These are phyloP conservation scores for Hippocampus kuda DNA, from an alignment of 2,797 vertebrate genomes.

Conservation along the genomic window DNA sequence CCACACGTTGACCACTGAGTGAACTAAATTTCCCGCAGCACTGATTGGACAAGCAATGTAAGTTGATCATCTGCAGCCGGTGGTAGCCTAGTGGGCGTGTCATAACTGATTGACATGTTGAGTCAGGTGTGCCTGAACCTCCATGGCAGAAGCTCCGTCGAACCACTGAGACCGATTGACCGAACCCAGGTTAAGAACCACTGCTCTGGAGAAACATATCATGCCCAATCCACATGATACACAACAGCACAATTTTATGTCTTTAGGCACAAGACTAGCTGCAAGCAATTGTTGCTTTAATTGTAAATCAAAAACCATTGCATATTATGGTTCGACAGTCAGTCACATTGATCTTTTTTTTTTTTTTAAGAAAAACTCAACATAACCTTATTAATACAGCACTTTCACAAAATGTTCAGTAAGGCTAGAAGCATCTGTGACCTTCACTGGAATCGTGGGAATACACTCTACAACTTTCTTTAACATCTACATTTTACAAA, in stretches of 20 bases:
- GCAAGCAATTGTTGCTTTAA: constrained; percentile 16
- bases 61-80: no score
- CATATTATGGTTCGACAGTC: background rate
- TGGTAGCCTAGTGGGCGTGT: no score
- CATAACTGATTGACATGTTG: no score
- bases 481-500: constrained; percentile 10
- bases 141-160: no score
- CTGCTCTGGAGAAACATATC: constrained; percentile 1
- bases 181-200: no score
- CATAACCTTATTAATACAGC: no score
- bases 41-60: no score
- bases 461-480: constrained; percentile 10
- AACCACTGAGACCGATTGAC: no score
- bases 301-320: constrained; percentile 11
- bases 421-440: constrained; percentile 34
- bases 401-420: constrained; percentile 7
- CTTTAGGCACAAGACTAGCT: constrained; percentile 38
- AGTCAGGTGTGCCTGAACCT: no score
- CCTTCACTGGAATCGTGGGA: constrained; percentile 3
- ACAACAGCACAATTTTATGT: constrained; percentile 13
- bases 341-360: constrained; percentile 7
- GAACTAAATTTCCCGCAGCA: no score
- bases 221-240: constrained; percentile 22
- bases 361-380: background rate
- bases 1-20: no score